Evolutionary conservation across 2,888 invertebrate genomes (phyloP), one percentile per base, ranked within the genome.

Genomic region (Asteroscopus sphinx): DNA sequence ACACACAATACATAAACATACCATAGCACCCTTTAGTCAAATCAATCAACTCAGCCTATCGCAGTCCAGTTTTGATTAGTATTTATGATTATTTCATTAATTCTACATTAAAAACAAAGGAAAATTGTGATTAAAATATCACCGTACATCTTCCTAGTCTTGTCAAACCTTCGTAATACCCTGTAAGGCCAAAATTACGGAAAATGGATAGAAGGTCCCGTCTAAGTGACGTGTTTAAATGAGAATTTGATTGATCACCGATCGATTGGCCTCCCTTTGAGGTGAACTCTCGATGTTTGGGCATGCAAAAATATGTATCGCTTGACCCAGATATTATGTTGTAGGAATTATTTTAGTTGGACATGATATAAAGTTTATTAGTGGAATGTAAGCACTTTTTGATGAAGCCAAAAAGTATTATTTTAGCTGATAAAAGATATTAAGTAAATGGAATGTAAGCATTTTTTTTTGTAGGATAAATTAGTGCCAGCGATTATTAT

Each of bases 201-300:
- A 87, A 88, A 88, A 90, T 79, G 87, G 88, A 89, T 90, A 85
- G 82, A 78, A 70, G 77, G 81, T 81, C 80, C 79, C 79, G 74
- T 64, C 69, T 68, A 81, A 81, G 80, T 86, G 87, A 89, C 85
- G 82, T 73, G 83, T 75, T 81, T 81, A 79, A 87, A 90, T 86
- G 88, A 89, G 88, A 85, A 85, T 88, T 88, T 90, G 91, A 91
- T 90, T 88, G 89, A 91, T 91, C 79, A 85, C 86, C 83, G 32
- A 67, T 68, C 75, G 68, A 72, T 72, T 68, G 75, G 73, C 62
- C 61, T 66, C 58, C 68, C 64, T 63, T 68, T 69, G 59, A 63
- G 74, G 66, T 65, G 73, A 73, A 73, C 58, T 64, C 63, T 64
- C 54, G 49, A 46, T 63, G 56, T 66, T 73, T 66, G 52, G 48